Evolutionary conservation across 2,888 invertebrate genomes (phyloP), one percentile per base, ranked within the genome.

Genomic region (Andrena praecox): DNA sequence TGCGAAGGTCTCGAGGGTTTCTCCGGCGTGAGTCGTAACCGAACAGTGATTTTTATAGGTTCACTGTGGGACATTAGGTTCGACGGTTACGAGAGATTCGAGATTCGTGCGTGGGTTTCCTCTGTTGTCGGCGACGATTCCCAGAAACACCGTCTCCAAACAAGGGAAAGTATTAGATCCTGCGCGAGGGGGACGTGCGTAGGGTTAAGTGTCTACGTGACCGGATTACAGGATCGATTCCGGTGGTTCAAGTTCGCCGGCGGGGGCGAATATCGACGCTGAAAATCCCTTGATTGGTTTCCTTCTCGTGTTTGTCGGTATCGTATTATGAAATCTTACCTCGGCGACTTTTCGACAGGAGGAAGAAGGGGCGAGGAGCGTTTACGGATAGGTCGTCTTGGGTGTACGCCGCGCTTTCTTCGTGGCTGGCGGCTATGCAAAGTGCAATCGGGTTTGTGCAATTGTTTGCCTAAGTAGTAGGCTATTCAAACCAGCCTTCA

Each of bases 151-250:
- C 80, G 86, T 89, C 74, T 88, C 91, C 89, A 90, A 92, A 92
- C 87, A 92, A 91, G 92, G 91, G 87, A 90, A 90, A 89, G 90
- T 90, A 91, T 91, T 88, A 88, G 90, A 90, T 87, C 78, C 88
- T 83, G 80, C 79, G 74, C 69, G 73, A 69, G 75, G 87, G 77
- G 54, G 80, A 91, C 91, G 91, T 91, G 89, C 86, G 85, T 80
- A 77, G 91, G 91, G 90, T 92, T 91, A 91, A 92, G 91, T 80
- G 89, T 86, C 85, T 89, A 88, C 92, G 91, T 92, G 92, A 91
- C 89, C 86, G 77, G 90, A 89, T 85, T 90, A 81, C 89, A 79
- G 78, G 86, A 89, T 89, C 82, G 76, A 69, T 69, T 75, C 74
- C 71, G 59, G 24, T 78, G 68, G 81, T 75, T 77, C 75, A 84